Conservation (phyloP, 2,113 vertebrate genomes). For the Chunga burmeisteri region DNA sequence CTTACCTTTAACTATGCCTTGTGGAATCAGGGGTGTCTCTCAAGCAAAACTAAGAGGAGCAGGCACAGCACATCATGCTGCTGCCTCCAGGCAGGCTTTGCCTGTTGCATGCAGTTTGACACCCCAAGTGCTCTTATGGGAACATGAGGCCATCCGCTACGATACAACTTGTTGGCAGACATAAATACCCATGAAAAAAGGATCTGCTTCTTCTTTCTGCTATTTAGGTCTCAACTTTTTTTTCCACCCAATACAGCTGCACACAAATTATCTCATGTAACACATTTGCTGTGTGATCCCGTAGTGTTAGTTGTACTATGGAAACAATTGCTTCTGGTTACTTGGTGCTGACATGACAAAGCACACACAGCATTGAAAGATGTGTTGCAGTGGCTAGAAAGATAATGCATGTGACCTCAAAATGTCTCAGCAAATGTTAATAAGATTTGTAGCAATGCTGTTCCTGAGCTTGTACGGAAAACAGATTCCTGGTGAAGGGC, state of each 20-base stretch:
- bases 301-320: neutral
- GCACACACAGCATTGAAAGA: neutral
- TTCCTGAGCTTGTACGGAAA: neutral
- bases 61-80: neutral
- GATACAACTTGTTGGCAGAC: neutral
- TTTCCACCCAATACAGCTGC: neutral
- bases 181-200: neutral
- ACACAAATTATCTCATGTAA: slow-evolving; percentile 24
- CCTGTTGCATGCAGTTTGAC: neutral
- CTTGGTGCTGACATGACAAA: slow-evolving; percentile 44
- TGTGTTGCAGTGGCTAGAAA: neutral
- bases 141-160: neutral
- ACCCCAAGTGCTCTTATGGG: neutral
- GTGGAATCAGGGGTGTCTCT: neutral
- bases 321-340: slow-evolving; percentile 35
- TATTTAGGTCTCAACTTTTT: neutral
- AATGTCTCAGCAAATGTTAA: slow-evolving; percentile 1
- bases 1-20: neutral
- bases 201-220: neutral
- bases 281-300: neutral
- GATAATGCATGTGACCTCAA: slow-evolving; percentile 1
- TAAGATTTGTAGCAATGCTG: neutral
- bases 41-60: neutral
- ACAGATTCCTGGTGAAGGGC: slow-evolving; percentile 10
- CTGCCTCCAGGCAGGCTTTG: neutral